Conservation (phyloP, 1,140 invertebrate genomes). For the Drosophila ambigua region DNA sequence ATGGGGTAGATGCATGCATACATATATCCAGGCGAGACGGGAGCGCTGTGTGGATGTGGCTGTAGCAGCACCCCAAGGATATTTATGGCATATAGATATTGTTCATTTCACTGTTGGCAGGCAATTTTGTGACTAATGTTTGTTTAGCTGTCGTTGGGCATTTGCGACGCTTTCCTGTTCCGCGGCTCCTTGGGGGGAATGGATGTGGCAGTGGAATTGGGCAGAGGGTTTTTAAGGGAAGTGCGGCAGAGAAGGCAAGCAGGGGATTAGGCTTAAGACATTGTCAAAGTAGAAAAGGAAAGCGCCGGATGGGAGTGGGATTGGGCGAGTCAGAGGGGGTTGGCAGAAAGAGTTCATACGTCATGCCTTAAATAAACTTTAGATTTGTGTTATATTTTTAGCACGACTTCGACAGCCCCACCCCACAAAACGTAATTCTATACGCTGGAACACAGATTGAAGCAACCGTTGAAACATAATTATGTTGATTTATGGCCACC, state of each 20-base stretch:
- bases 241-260: background rate
- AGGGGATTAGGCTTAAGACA: too few relatives aligned
- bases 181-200: constrained; percentile 16
- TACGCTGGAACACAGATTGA: constrained; percentile 39
- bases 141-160: constrained; percentile 79
- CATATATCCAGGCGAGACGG: background rate
- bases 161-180: constrained; percentile 49
- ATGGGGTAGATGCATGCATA: constrained; percentile 14
- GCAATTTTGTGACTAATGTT: constrained; percentile 81
- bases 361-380: constrained; percentile 5
- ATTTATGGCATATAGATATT: constrained; percentile 78
- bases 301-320: too few relatives aligned
- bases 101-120: constrained; percentile 78
- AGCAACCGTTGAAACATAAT: constrained; percentile 65
- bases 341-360: too few relatives aligned
- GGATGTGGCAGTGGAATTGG: constrained; percentile 9
- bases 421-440: constrained; percentile 50
- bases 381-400: constrained; percentile 46
- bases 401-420: constrained; percentile 40
- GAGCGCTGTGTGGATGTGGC: background rate
- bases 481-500: constrained; percentile 69
- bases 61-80: constrained; percentile 52
- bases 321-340: too few relatives aligned
- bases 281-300: too few relatives aligned
- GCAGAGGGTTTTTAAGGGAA: background rate